phyloP scores from a whole-genome alignment of 2,888 invertebrate genomes.

The Blomia tropicalis region DNA sequence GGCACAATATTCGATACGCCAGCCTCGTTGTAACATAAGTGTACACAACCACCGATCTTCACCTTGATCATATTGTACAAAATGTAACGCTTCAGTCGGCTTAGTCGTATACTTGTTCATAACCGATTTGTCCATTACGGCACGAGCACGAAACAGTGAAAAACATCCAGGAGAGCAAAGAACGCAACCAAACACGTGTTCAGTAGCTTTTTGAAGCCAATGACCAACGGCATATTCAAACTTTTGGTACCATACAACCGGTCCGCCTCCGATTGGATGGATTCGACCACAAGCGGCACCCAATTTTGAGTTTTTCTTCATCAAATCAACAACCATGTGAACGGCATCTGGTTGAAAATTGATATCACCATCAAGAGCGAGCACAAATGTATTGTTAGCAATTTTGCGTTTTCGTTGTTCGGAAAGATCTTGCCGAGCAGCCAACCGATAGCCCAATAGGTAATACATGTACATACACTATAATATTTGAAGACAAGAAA shows the following conservation, averaged over 20 bases:
- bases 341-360: constrained; percentile 69
- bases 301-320: constrained; percentile 59
- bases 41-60: constrained; percentile 99
- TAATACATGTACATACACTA: constrained; percentile 78
- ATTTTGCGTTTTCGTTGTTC: constrained; percentile 14
- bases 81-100: constrained; percentile 41
- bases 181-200: constrained; percentile 74
- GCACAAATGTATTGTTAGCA: constrained; percentile 52
- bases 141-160: constrained; percentile 69
- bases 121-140: constrained; percentile 75
- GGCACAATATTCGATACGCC: constrained; percentile 83
- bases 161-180: constrained; percentile 83
- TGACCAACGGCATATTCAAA: constrained; percentile 83
- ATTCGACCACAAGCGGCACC: constrained; percentile 79
- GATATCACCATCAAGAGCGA: constrained; percentile 74
- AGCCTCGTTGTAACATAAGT: constrained; percentile 84
- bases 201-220: constrained; percentile 81
- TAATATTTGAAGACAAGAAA: too few species aligned
- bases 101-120: constrained; percentile 71
- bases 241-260: constrained; percentile 69
- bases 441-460: constrained; percentile 53
- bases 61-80: constrained; percentile 46
- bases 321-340: constrained; percentile 59
- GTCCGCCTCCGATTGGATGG: constrained; percentile 66
- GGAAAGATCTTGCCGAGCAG: constrained; percentile 46